Evolutionary conservation across 2,888 invertebrate species (phyloP).

Genomic region (Scaeva pyrastri): DNA sequence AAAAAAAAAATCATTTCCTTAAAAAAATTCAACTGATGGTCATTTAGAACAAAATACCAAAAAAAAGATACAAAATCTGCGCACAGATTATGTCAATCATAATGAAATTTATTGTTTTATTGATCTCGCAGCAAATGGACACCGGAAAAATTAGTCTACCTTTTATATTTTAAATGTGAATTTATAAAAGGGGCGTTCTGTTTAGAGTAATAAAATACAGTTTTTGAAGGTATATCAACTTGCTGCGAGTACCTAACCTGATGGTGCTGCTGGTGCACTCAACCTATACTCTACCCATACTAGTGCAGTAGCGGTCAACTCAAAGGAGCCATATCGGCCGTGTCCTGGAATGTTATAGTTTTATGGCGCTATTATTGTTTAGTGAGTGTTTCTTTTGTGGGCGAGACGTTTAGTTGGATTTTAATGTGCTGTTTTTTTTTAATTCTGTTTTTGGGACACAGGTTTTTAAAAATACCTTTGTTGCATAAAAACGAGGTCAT

Average conservation of each 20-base stretch:
- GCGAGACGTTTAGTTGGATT: constrained; percentile 38
- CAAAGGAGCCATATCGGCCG: constrained; percentile 62
- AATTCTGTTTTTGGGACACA: background rate
- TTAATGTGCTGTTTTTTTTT: constrained; percentile 5
- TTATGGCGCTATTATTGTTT: constrained; percentile 54
- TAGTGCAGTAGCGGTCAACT: constrained; percentile 55
- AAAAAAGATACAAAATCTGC: constrained; percentile 46
- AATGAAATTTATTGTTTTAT: constrained; percentile 74
- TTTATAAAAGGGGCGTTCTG: constrained; percentile 62
- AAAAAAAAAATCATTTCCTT: constrained; percentile 38
- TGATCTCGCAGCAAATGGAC: constrained; percentile 37
- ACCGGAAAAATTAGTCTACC: constrained; percentile 20
- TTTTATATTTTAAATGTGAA: constrained; percentile 22
- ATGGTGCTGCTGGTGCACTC: too few relatives aligned
- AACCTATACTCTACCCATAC: background rate
- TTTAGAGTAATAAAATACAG: constrained; percentile 69
- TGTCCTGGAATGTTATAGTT: constrained; percentile 51
- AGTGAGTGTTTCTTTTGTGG: constrained; percentile 32
- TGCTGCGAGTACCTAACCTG: too few relatives aligned
- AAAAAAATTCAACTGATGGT: constrained; percentile 54
- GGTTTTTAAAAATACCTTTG: background rate
- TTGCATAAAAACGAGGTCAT: constrained; percentile 5
- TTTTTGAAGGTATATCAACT: constrained; percentile 12
- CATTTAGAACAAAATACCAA: constrained; percentile 31
- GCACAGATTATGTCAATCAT: constrained; percentile 64